phyloP scores from a whole-genome alignment of 2,888 invertebrate species.

The Nomada fucata region DNA sequence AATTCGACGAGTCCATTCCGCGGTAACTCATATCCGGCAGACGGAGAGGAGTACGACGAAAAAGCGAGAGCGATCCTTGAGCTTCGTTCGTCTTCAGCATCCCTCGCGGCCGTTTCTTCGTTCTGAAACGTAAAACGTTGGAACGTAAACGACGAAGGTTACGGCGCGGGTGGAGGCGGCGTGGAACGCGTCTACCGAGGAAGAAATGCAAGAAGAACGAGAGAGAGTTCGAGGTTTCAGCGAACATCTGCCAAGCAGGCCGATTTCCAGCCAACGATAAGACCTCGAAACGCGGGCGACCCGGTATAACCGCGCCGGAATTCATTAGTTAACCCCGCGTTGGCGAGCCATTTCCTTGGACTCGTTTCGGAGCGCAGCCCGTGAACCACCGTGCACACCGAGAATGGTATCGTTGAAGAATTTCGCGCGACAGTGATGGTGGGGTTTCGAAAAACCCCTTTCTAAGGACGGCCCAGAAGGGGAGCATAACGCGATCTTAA shows the following conservation, averaged over 20 bases:
- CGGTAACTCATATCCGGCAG: conserved; percentile 36
- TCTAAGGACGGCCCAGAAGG: conserved; percentile 29
- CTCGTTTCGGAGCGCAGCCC: conserved; percentile 52
- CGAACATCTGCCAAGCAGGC: conserved; percentile 76
- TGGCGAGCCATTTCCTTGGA: conserved; percentile 57
- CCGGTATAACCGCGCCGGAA: conserved; percentile 66
- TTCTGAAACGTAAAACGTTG: conserved; percentile 16
- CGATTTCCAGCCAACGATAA: conserved; percentile 76
- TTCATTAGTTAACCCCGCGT: conserved; percentile 72
- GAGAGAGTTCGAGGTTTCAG: conserved; percentile 66
- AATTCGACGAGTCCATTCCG: conserved; percentile 55
- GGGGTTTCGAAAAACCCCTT: conserved; percentile 38
- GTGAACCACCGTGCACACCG: conserved; percentile 19
- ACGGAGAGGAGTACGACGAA: not conserved
- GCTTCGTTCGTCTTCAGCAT: conserved; percentile 40
- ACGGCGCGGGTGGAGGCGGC: conserved; percentile 6
- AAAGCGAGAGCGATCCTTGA: conserved; percentile 16
- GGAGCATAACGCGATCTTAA: not conserved
- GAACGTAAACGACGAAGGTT: conserved; percentile 29
- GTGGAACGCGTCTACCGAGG: conserved; percentile 6
- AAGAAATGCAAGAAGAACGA: conserved; percentile 27
- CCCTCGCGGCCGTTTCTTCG: conserved; percentile 29
- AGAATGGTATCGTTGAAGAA: conserved; percentile 65
- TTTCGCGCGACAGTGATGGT: conserved; percentile 37
- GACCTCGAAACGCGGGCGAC: conserved; percentile 68